Percentiles rank a stretch among this genome's conserved stretches.
Evolutionary conservation across 2,797 vertebrate species (phyloP).

Genomic region (Danio aesculapii): DNA sequence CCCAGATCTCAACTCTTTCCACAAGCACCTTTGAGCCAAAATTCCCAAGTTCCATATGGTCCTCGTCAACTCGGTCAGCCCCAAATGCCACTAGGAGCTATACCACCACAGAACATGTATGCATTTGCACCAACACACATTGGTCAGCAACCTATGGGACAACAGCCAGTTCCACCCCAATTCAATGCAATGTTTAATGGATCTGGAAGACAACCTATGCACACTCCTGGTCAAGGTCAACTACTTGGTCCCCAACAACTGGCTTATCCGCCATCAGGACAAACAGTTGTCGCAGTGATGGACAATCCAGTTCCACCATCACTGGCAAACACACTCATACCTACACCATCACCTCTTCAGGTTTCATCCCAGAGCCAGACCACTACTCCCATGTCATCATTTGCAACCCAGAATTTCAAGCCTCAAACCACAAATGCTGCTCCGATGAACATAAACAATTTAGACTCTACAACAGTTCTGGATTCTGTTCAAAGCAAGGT

Average conservation of each 20-base stretch:
- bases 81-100: constrained; percentile 45
- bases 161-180: constrained; percentile 57
- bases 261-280: constrained; percentile 43
- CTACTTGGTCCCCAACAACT: constrained; percentile 57
- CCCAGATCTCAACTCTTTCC: constrained; percentile 26
- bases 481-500: constrained; percentile 44
- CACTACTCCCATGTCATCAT: constrained; percentile 38
- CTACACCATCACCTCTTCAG: constrained; percentile 43
- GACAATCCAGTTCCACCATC: constrained; percentile 54
- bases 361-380: constrained; percentile 16
- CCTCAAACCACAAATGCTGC: neutral
- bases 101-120: constrained; percentile 26
- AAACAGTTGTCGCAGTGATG: constrained; percentile 31
- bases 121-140: constrained; percentile 52
- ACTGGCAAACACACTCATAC: constrained; percentile 49
- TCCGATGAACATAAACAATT: neutral
- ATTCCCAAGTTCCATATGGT: constrained; percentile 31
- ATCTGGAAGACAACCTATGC: constrained; percentile 32
- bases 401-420: constrained; percentile 27
- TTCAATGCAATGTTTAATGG: constrained; percentile 61
- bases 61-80: constrained; percentile 32
- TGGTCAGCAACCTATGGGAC: constrained; percentile 32
- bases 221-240: constrained; percentile 33
- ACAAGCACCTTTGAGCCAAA: constrained; percentile 47
- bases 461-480: neutral